Percentiles rank a stretch among this genome's conserved stretches.
Evolutionary conservation across 1,140 invertebrate genomes (phyloP).

Genomic region (Drosophila elegans): DNA sequence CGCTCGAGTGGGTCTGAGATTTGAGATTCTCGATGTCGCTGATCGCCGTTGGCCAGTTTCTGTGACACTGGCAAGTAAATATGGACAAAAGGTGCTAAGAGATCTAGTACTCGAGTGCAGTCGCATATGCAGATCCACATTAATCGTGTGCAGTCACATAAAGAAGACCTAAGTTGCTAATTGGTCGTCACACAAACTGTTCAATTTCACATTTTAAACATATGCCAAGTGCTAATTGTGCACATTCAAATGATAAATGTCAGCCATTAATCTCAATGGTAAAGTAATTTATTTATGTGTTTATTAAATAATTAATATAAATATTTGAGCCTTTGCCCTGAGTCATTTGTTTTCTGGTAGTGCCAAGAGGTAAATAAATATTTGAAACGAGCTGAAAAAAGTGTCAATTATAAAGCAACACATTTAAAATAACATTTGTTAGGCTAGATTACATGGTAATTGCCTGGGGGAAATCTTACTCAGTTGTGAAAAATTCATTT

Average conservation of each 20-base stretch:
- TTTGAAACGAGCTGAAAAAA: constrained; percentile 11
- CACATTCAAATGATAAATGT: constrained; percentile 48
- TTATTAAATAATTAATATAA: constrained; percentile 11
- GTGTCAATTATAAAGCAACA: constrained; percentile 14
- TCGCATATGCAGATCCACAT: constrained; percentile 36
- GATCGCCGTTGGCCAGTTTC: constrained; percentile 1
- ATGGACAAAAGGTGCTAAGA: constrained; percentile 36
- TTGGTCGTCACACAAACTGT: constrained; percentile 38
- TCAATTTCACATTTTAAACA: constrained; percentile 45
- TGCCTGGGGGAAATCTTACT: background rate
- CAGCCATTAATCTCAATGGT: constrained; percentile 28
- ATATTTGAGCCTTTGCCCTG: constrained; percentile 11
- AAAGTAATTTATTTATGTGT: constrained; percentile 25
- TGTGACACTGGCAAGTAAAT: constrained; percentile 35
- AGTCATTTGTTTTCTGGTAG: constrained; percentile 19
- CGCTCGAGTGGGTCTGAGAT: constrained; percentile 34
- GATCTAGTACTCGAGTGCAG: constrained; percentile 20
- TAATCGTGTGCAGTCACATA: constrained; percentile 41
- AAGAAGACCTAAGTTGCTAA: constrained; percentile 32
- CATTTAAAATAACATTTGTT: constrained; percentile 5
- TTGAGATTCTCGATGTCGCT: constrained; percentile 13
- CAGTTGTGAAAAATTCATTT: constrained; percentile 6
- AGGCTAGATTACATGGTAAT: background rate
- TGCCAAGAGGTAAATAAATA: constrained; percentile 12
- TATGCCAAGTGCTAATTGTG: constrained; percentile 41